A percentile compares a stretch with the other conserved stretches of the same genome.
Evolutionary conservation across 2,888 invertebrate species (phyloP).

Genomic region (Epinotia ramella): DNA sequence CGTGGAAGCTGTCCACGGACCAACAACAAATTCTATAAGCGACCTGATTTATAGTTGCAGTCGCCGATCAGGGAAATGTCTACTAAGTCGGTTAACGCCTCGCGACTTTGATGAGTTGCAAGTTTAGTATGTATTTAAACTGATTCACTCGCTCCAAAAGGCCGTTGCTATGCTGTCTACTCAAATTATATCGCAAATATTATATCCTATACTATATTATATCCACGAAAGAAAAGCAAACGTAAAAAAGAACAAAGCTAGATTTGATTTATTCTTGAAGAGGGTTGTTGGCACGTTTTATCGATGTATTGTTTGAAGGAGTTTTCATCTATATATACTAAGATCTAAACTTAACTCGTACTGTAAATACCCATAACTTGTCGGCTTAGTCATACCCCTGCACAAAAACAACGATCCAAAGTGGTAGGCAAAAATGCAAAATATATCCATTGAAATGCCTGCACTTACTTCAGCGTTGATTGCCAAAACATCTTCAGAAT

Average conservation of each 20-base stretch:
- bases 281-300: conserved; percentile 38
- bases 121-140: conserved; percentile 11
- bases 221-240: not conserved
- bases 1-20: conserved; percentile 66
- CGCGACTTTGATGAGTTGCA: conserved; percentile 60
- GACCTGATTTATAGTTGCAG: conserved; percentile 65
- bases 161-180: conserved; percentile 6
- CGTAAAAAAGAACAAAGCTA: conserved; percentile 33
- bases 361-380: conserved; percentile 32
- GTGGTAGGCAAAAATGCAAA: conserved; percentile 48
- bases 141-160: not conserved
- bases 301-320: conserved; percentile 38
- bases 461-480: conserved; percentile 55
- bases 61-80: conserved; percentile 64
- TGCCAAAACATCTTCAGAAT: conserved; percentile 71
- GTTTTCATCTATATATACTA: conserved; percentile 31
- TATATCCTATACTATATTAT: too few species aligned
- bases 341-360: conserved; percentile 23
- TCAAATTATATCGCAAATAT: not conserved
- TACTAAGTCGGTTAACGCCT: conserved; percentile 59
- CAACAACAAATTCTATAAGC: conserved; percentile 72
- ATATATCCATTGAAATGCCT: conserved; percentile 56
- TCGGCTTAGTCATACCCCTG: conserved; percentile 31
- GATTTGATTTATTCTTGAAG: conserved; percentile 29
- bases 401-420: conserved; percentile 36